Evolutionary conservation across 1,140 invertebrate species (phyloP), one percentile per base, ranked within the genome.

Genomic region (Drosophila asahinai): DNA sequence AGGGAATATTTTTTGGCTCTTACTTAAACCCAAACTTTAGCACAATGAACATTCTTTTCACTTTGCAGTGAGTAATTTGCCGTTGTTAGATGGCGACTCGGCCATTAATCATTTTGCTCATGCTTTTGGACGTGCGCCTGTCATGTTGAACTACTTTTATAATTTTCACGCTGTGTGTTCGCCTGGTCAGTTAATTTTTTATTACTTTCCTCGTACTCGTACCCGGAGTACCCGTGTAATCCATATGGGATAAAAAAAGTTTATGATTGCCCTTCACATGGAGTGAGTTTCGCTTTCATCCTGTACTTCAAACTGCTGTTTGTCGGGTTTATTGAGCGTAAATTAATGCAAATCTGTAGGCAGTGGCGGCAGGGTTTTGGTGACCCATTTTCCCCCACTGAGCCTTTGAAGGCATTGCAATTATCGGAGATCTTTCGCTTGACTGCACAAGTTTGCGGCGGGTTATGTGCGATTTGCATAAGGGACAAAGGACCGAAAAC

Each of bases 141-240:
- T 89, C 83, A 83, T 83, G 83, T 83, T 89, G 66, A 89, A 87
- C 83, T 87, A 87, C 80, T 87, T 89, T 87, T 63, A 89, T 87
- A 83, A 80, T 83, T 83, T 89, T 89, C 72, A 80, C 72, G 61
- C 84, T 77, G 40, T 51, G 17, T 47, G 42, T 59, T 55, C 30
- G 54, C 22, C 60, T 57, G 61, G 36, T 80, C 63, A 68, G 80
- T 83, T 77, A 61, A 83, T 86, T 67, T 89, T 81, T 86, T 78
- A 71, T 63, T 54, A 77, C 45, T 27, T 33, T 59, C 40, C 38
- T 40, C 7, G 38, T 42, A 43, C 25, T 38, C 33, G 22, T 27
- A 14, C 2, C 22, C 11, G 48, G 48, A 15, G 17, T 38, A 42
- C 30, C 27, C 27, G 5, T 65, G 65, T 49, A 67, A 67, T 67